These are phyloP conservation scores for Myanophis thanlyinensis DNA, from an alignment of 2,113 vertebrate species.

Conservation along the genomic window DNA sequence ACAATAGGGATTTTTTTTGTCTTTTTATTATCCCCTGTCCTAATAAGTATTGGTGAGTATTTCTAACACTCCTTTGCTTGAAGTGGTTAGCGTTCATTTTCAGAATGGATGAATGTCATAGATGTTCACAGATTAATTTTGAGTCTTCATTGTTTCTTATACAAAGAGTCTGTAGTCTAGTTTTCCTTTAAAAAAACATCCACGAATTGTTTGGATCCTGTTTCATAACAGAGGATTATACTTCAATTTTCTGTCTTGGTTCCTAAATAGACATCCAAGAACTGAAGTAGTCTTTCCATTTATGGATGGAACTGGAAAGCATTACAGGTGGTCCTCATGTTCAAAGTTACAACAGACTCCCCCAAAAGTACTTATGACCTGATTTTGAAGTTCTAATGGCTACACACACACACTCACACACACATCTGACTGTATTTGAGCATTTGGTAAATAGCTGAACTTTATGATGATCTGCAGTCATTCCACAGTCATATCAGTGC, in stretches of 20 bases:
- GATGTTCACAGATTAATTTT: conserved; percentile 20
- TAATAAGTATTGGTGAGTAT: background rate
- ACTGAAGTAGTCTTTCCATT: background rate
- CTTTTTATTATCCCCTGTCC: background rate
- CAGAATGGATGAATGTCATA: conserved; percentile 15
- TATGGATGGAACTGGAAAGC: background rate
- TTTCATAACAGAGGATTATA: conserved; percentile 21
- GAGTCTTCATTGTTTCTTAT: background rate
- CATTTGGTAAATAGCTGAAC: background rate
- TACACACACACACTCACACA: background rate
- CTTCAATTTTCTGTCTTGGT: background rate
- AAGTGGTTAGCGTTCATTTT: conserved; percentile 9
- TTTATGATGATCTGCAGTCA: background rate
- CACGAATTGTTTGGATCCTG: conserved; percentile 25
- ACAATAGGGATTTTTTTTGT: background rate
- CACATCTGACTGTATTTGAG: background rate
- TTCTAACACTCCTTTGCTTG: conserved; percentile 36
- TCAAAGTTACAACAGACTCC: background rate
- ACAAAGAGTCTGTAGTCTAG: background rate
- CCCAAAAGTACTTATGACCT: background rate
- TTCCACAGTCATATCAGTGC: background rate
- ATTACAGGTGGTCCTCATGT: background rate
- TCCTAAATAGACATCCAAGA: background rate
- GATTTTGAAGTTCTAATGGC: background rate
- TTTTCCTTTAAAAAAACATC: conserved; percentile 12